Conservation (phyloP, 92 coral and sea anemone genomes). For the Galaxea fascicularis region DNA sequence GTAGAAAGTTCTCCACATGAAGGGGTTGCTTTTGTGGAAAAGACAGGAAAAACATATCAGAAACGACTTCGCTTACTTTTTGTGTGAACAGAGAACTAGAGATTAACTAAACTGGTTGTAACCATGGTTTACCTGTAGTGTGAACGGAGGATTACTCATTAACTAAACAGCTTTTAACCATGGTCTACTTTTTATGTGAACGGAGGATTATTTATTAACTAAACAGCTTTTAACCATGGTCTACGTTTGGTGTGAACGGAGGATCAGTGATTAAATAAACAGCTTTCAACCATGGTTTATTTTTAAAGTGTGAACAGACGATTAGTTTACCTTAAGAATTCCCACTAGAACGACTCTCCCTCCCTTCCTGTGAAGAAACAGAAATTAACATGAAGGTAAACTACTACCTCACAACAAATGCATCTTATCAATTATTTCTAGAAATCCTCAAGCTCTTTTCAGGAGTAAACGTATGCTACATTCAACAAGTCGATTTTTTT, state of each 20-base stretch:
- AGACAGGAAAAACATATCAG: no score
- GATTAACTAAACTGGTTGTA: background rate
- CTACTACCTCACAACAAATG: conserved; percentile 31
- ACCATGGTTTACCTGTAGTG: background rate
- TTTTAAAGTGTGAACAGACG: background rate
- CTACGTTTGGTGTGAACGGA: background rate
- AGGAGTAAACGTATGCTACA: no score
- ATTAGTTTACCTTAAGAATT: conserved; percentile 65
- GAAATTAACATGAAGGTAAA: no score
- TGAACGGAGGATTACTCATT: background rate
- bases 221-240: background rate
- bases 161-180: background rate
- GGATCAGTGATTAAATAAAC: background rate
- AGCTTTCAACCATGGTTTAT: background rate
- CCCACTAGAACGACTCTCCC: conserved; percentile 84
- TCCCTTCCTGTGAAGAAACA: conserved; percentile 70
- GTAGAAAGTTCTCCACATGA: conserved; percentile 79
- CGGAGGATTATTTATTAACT: background rate
- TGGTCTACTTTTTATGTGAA: background rate
- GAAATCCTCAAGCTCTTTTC: no score
- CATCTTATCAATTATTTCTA: background rate
- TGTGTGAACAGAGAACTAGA: background rate
- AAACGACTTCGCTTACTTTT: background rate
- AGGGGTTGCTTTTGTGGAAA: conserved; percentile 69
- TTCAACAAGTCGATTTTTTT: no score